A percentile compares a stretch with the other conserved stretches of the same genome.
phyloP scores from a whole-genome alignment of 1,140 invertebrate genomes.

The Drosophila busckii region DNA sequence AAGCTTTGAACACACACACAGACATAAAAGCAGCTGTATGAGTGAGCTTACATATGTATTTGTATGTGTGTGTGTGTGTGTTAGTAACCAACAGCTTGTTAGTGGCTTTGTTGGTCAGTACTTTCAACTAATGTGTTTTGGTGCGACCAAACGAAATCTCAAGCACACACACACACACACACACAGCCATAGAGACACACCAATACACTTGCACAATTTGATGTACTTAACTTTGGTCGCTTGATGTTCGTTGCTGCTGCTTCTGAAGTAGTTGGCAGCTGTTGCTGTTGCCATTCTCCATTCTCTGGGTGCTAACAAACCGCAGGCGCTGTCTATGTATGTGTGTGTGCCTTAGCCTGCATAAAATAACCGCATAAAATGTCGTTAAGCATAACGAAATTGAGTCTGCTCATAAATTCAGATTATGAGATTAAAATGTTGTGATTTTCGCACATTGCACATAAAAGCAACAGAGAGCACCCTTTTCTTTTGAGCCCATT shows the following conservation, averaged over 20 bases:
- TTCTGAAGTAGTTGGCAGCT: constrained; percentile 26
- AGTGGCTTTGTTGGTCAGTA: constrained; percentile 76
- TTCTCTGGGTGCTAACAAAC: constrained; percentile 48
- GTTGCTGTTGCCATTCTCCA: constrained; percentile 19
- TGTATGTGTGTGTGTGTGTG: not conserved
- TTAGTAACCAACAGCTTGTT: constrained; percentile 65
- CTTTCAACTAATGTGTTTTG: constrained; percentile 77
- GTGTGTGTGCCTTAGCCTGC: constrained; percentile 32
- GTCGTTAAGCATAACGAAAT: constrained; percentile 77
- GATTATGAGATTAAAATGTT: constrained; percentile 77
- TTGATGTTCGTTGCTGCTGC: constrained; percentile 11
- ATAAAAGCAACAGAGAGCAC: too few species aligned
- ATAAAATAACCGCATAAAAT: constrained; percentile 76
- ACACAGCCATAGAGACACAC: constrained; percentile 14
- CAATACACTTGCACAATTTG: constrained; percentile 21
- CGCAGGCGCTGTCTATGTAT: constrained; percentile 26
- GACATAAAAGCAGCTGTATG: constrained; percentile 38
- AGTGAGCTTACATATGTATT: not conserved
- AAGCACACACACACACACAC: constrained; percentile 53
- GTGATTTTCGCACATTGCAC: constrained; percentile 65
- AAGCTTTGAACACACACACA: constrained; percentile 34
- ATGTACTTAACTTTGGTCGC: constrained; percentile 44
- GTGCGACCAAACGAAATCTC: constrained; percentile 71
- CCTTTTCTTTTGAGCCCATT: too few species aligned
- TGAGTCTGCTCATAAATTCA: constrained; percentile 77